Evolutionary conservation across 2,113 vertebrate genomes (phyloP), one percentile per base, ranked within the genome.

Genomic region (Oceanites oceanicus): DNA sequence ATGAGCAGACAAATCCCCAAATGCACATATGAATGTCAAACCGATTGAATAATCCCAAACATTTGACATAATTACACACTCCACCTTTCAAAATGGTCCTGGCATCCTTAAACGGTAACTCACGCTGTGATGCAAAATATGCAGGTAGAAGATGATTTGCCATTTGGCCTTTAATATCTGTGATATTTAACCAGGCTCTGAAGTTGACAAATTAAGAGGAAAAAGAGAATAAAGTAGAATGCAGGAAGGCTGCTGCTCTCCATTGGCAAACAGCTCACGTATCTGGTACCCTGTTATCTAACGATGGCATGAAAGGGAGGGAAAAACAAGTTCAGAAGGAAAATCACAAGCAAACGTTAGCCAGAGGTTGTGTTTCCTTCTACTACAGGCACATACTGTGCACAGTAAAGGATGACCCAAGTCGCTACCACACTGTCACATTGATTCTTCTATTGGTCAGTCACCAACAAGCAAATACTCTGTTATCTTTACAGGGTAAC

Each of bases 141-240:
- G 29, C 63, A 94, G 82, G 82, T 88, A 83, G 86, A 93, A 77
- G 67, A 76, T 58, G 62, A 61, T 79, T 96, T 95, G 67, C 61
- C 89, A 79, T 91, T 86, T 93, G 77, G 42, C 95, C 79, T 93
- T 95, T 90, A 92, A 81, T 58, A 62, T 47, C 50, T 59, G 45
- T 83, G 84, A 84, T 89, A 92, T 89, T 90, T 81, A 92, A 86
- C 63, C 44, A 92, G 66, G 44, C 29, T 91, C 77, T 92, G 93
- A 81, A 74, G n/a, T 42, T 87, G 89, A 84, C 80, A 95, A 75
- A 95, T 86, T 89, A 96, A 78, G 77, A 91, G 13, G 65, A 56
- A 84, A 74, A 84, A 89, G 53, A 74, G 49, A 91, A 84, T 32
- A 47, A 91, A 87, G 11, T 9, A 47, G 79, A 89, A 84, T 23